Evolutionary conservation across 2,797 vertebrate species (phyloP).

Genomic region (Falco columbarius): DNA sequence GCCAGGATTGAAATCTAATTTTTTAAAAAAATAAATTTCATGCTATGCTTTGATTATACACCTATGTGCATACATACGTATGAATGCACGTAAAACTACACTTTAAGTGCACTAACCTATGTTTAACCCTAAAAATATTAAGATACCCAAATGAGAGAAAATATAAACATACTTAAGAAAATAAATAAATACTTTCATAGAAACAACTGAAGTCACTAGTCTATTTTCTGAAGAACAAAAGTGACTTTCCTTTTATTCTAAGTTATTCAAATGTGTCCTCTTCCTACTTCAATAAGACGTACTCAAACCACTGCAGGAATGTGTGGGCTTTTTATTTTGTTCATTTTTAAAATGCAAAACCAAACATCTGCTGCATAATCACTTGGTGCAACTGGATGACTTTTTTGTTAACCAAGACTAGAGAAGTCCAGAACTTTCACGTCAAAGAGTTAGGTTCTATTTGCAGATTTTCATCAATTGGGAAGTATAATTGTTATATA

Average conservation of each 20-base stretch:
- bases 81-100: constrained; percentile 28
- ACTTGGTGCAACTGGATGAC: constrained; percentile 42
- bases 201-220: background rate
- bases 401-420: constrained; percentile 48
- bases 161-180: constrained; percentile 30
- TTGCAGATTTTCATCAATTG: constrained; percentile 74
- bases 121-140: constrained; percentile 17
- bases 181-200: background rate
- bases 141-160: background rate
- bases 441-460: constrained; percentile 68
- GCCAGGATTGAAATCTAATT: constrained; percentile 7
- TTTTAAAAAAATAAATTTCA: background rate
- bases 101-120: background rate
- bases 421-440: constrained; percentile 53
- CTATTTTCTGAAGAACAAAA: constrained; percentile 12
- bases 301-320: background rate
- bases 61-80: constrained; percentile 10
- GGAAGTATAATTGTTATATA: constrained; percentile 79
- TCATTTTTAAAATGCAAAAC: constrained; percentile 27
- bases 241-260: background rate
- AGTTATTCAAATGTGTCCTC: background rate
- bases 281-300: background rate
- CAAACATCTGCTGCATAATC: constrained; percentile 29
- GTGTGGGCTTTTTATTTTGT: background rate
- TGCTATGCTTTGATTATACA: constrained; percentile 1